Evolutionary conservation across 1,140 invertebrate species (phyloP), one percentile per base, ranked within the genome.

Genomic region (Pseudomyrmex flavicornis): DNA sequence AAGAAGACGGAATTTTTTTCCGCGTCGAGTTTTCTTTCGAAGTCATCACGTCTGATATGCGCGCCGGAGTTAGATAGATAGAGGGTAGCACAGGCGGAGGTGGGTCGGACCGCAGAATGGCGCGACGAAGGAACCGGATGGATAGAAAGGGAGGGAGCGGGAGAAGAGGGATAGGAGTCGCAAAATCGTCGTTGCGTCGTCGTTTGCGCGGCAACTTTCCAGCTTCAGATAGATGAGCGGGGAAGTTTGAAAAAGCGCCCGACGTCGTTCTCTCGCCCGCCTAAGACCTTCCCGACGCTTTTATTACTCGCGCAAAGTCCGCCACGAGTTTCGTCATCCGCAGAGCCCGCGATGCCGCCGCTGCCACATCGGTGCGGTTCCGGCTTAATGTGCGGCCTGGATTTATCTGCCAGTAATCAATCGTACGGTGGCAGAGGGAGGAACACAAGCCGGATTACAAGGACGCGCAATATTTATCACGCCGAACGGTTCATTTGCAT

Each of bases 331-430:
- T 20, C 68, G 77, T 70, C 83, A 65, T 50, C 66, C 35, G 35
- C 35, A 66, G 12, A 56, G 22, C 65, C 35, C 69, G 69, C 62
- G 75, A 22, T 54, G 63, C 56, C 68, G 12, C 69, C 70, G 62
- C 63, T 70, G 68, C 73, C 80, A 62, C 59, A 70, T 26, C 58
- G 74, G 74, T 87, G 87, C 66, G 85, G 87, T 89, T 80, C 69
- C 61, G 82, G 87, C 90, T 93, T 92, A 92, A 93, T 93, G 92
- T 91, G 88, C 91, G 91, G 89, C 87, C 82, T 90, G 91, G 91
- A 93, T 93, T 93, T 93, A 93, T 93, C 92, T 90, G 77, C 62
- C 86, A 90, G 91, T 91, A 91, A 93, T 93, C 92, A 93, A 93
- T 93, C 92, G 92, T 92, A 86, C 68, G 73, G 85, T 48, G 5